These are phyloP conservation scores for Chlorodrepanis virens DNA, from an alignment of 2,113 vertebrate species.

Conservation along the genomic window DNA sequence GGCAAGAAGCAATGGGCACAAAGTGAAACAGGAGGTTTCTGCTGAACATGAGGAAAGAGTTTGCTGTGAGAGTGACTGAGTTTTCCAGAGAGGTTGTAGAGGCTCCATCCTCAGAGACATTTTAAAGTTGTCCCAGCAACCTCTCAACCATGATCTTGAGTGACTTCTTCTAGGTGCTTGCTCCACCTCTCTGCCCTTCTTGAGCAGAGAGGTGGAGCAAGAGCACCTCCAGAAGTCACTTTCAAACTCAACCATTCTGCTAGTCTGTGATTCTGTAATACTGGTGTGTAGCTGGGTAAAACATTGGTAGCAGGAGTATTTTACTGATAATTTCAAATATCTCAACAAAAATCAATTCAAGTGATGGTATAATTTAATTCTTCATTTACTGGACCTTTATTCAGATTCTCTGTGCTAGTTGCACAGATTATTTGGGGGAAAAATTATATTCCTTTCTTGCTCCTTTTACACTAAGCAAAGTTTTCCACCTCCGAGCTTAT, in stretches of 20 bases:
- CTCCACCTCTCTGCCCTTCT: not conserved
- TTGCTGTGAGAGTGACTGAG: not conserved
- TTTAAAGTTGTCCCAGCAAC: not conserved
- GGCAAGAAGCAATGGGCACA: not conserved
- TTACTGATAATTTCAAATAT: not conserved
- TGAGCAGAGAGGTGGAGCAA: not conserved
- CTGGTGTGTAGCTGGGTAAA: not conserved
- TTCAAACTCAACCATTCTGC: not conserved
- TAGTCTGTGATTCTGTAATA: not conserved
- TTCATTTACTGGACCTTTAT: not conserved
- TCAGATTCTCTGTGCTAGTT: not conserved
- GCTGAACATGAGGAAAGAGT: not conserved
- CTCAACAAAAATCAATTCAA: not conserved
- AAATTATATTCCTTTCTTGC: not conserved
- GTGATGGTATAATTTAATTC: not conserved
- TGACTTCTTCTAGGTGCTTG: not conserved
- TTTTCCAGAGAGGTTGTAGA: not conserved
- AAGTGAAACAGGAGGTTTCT: not conserved
- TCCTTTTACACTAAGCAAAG: not conserved
- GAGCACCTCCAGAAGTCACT: not conserved
- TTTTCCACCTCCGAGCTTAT: not conserved
- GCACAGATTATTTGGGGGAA: not conserved
- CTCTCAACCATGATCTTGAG: not conserved
- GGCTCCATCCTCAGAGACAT: not conserved
- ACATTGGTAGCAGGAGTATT: not conserved